phyloP scores from a whole-genome alignment of 1,140 invertebrate genomes.

The Helicoverpa zea region DNA sequence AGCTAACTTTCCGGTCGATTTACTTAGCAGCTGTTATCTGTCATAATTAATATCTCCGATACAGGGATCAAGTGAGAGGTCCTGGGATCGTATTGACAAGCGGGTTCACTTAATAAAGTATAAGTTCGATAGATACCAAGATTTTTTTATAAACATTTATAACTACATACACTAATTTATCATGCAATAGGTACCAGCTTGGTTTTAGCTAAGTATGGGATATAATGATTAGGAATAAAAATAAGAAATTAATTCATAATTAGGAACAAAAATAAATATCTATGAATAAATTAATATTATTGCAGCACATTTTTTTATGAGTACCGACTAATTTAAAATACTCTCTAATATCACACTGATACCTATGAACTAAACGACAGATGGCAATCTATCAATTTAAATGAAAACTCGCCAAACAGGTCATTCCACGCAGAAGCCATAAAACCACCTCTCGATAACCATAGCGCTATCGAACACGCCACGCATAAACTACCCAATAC shows the following conservation, averaged over 20 bases:
- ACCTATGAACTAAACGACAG: background rate
- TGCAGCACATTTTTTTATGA: too few relatives aligned
- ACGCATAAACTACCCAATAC: background rate
- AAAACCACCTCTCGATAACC: conserved; percentile 16
- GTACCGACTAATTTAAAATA: background rate
- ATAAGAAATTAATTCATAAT: too few relatives aligned
- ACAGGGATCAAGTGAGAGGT: conserved; percentile 1
- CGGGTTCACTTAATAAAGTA: background rate
- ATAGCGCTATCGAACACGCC: background rate
- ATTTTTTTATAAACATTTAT: too few relatives aligned
- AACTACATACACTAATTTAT: too few relatives aligned
- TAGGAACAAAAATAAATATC: too few relatives aligned
- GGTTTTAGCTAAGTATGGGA: too few relatives aligned
- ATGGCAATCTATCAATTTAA: conserved; percentile 1
- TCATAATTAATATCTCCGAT: background rate
- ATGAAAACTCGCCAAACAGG: background rate
- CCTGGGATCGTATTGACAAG: conserved; percentile 13
- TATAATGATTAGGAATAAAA: too few relatives aligned
- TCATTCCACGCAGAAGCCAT: conserved; percentile 13
- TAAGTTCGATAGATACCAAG: too few relatives aligned
- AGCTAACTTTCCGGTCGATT: background rate
- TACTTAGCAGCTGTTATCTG: background rate
- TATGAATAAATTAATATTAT: too few relatives aligned
- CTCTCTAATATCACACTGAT: background rate
- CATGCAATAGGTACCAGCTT: too few relatives aligned